These are phyloP conservation scores for Chromoteleia sp. DNA, from an alignment of 2,888 invertebrate genomes.

Conservation along the genomic window DNA sequence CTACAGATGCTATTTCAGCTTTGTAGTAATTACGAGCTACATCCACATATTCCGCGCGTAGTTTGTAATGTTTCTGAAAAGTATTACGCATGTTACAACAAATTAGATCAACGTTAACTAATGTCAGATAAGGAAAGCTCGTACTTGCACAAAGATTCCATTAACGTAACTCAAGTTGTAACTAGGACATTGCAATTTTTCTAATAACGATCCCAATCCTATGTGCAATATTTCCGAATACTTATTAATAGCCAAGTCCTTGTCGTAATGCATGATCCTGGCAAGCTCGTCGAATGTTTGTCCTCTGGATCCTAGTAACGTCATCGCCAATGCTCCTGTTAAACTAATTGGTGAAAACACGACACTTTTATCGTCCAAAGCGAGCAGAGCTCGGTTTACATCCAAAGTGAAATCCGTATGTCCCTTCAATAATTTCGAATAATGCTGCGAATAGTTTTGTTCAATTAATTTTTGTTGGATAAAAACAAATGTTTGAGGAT, in stretches of 20 bases:
- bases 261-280: constrained; percentile 31
- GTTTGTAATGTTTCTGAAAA: constrained; percentile 11
- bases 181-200: neutral
- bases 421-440: constrained; percentile 7
- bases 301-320: constrained; percentile 16
- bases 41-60: constrained; percentile 7
- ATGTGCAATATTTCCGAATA: constrained; percentile 35
- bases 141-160: constrained; percentile 26
- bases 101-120: neutral
- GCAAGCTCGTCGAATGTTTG: constrained; percentile 22
- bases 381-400: constrained; percentile 10
- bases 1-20: neutral
- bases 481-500: neutral
- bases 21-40: constrained; percentile 2
- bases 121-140: neutral
- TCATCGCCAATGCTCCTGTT: constrained; percentile 11
- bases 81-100: neutral
- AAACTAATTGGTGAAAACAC: constrained; percentile 36
- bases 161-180: constrained; percentile 9
- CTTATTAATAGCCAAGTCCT: constrained; percentile 27
- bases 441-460: neutral
- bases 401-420: constrained; percentile 27
- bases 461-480: neutral
- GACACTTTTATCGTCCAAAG: neutral
- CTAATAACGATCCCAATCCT: constrained; percentile 4